Evolutionary conservation across 2,113 vertebrate species (phyloP), one percentile per base, ranked within the genome.

Genomic region (Todiramphus saurophagus): DNA sequence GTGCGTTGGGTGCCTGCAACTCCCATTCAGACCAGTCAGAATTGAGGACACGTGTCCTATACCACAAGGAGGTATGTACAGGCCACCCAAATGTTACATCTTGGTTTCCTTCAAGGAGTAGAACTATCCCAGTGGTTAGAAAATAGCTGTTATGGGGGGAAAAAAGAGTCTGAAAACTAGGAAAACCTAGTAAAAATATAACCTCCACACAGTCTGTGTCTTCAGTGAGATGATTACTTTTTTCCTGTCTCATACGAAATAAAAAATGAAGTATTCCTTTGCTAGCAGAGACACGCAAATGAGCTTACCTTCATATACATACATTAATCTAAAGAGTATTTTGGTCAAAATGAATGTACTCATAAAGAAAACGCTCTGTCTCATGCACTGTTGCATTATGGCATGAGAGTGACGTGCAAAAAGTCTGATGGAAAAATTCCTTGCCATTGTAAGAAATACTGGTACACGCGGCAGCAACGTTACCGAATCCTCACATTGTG

Each of bases 191-290:
- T 68, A 10, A 44, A 73, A 39, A 59, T 7, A 3, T n/a, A 68
- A 53, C 16, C 17, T 68, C 51, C 4, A 1, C 7, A 3, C 5
- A 6, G 11, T 7, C 3, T 7, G 50, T 51, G 35, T 43, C 4
- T 46, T 67, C 14, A 28, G 41, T 33, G 63, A 77, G 75, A 20
- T 58, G 37, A 19, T 31, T 30, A 3, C 46, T 44, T 46, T 64
- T 87, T 87, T 28, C 69, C 43, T 48, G 0, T 27, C 30, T 86
- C 17, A 1, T 3, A 1, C 1, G 10, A 43, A 81, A 41, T 41
- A 41, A 56, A 85, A 77, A 63, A 25, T 27, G 3, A 66, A 60
- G 2, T 16, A 2, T 74, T 83, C 63, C 44, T 84, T 24, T 67
- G 55, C 58, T 75, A 79, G 60, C 24, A 59, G 66, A 69, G 9